Base-by-base conservation (phyloP, 1,140 invertebrate genomes). In the Heliconius nattereri region DNA sequence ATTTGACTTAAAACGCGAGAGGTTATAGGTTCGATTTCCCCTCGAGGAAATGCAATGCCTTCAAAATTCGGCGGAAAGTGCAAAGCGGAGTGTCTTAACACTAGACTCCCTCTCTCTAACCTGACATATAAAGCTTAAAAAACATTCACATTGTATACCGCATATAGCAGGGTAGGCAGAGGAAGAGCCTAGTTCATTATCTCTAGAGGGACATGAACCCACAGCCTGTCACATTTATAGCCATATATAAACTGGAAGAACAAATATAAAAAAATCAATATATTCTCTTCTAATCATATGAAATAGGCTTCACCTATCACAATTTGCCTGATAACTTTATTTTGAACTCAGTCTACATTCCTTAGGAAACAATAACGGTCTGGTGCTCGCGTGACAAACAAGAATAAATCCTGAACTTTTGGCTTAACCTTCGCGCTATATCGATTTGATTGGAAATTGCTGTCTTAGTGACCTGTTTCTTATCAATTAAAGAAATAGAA, bases 401-500 rank as follows among this genome's bases (percentile, higher is more conserved):
- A n/a, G 16, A 66, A 74, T 78, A 78, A 74, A 74, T 74, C 13
- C 71, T 57, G 70, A 71, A 73, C 49, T 52, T 73, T 78, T 7
- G 19, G 2, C 45, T 45, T 70, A 66, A 73, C 77, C 77, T 78
- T 78, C 71, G 29, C 29, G 13, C 8, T 78, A 57, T 66, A 78
- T 78, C 35, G 77, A 78, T 78, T 54, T 49, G 52, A 16, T 73
- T 73, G 70, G 54, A 11, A 73, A 74, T 78, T 78, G 52, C 60
- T 73, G 60, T 66, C 23, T 66, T 16, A 66, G 60, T 66, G 60
- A 66, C 60, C 60, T 66, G 60, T 66, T 66, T 29, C 60, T 66
- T 66, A 66, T 66, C 60, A 66, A 13, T 66, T 29, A 2, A 66
- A 29, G 23, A 66, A 29, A 66, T 66, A 66, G 60, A 29, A 66